phyloP scores from a whole-genome alignment of 1,140 invertebrate genomes.

The Bombus pyrosoma region DNA sequence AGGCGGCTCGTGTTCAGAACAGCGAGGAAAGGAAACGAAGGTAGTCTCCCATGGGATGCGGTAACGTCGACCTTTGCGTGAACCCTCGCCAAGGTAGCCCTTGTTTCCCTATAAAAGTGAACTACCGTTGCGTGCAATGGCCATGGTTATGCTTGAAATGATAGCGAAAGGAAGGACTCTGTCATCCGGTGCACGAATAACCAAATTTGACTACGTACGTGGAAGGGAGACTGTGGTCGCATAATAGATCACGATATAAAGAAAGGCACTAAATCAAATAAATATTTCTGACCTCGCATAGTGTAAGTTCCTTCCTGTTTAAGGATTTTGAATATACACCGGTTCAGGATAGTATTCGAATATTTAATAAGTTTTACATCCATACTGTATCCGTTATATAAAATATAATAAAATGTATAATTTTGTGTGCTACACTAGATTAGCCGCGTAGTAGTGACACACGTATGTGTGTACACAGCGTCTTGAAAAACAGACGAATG shows the following conservation, averaged over 20 bases:
- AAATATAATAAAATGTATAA: no score
- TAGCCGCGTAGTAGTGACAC: no score
- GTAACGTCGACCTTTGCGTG: conserved; percentile 58
- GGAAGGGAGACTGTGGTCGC: not conserved
- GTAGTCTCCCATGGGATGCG: conserved; percentile 52
- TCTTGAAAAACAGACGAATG: no score
- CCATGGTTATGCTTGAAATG: conserved; percentile 53
- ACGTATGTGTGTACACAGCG: no score
- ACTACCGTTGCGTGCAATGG: conserved; percentile 60
- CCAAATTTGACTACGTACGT: conserved; percentile 36
- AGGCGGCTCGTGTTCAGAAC: conserved; percentile 52
- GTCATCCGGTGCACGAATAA: conserved; percentile 41
- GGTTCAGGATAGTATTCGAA: not conserved
- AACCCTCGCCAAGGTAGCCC: conserved; percentile 56
- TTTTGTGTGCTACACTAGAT: no score
- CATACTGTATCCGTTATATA: no score
- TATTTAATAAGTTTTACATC: not conserved
- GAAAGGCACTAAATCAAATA: conserved; percentile 12
- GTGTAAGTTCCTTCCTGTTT: not conserved
- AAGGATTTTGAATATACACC: no score
- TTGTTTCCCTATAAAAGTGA: conserved; percentile 61
- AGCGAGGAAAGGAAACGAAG: conserved; percentile 36
- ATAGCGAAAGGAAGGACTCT: conserved; percentile 45
- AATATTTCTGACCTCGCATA: not conserved
- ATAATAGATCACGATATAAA: not conserved